Conservation (phyloP, 2,888 invertebrate genomes). For the Lasioglossum lativentre region DNA sequence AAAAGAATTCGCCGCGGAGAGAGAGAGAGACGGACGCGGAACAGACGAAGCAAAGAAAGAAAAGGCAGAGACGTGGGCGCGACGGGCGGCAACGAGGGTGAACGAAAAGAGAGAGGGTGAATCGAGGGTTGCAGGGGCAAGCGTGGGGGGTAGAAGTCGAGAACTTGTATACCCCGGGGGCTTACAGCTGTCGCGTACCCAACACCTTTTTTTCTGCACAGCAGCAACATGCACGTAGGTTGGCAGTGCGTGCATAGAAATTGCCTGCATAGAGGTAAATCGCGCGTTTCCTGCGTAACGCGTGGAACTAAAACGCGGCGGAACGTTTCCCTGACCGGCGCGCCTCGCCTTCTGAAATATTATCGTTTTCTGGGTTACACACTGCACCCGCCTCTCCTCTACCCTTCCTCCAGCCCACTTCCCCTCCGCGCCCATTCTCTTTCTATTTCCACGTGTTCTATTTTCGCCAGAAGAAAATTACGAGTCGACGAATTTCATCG, state of each 20-base stretch:
- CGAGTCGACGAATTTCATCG: conserved; percentile 38
- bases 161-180: conserved; percentile 80
- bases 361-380: conserved; percentile 42
- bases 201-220: conserved; percentile 78
- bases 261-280: conserved; percentile 65
- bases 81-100: conserved; percentile 14
- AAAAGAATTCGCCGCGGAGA: conserved; percentile 20
- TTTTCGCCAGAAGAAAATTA: conserved; percentile 21
- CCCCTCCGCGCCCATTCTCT: background rate
- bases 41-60: conserved; percentile 8
- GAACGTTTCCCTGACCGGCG: conserved; percentile 23
- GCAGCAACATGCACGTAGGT: conserved; percentile 61
- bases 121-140: conserved; percentile 67
- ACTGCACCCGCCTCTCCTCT: background rate
- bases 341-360: conserved; percentile 41
- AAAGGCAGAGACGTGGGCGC: conserved; percentile 40
- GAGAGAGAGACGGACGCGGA: background rate
- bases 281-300: conserved; percentile 68
- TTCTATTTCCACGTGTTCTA: background rate
- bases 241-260: conserved; percentile 68
- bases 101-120: conserved; percentile 59
- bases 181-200: conserved; percentile 84
- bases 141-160: conserved; percentile 78
- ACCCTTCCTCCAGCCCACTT: background rate
- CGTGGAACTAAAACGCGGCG: conserved; percentile 50